Evolutionary conservation across 2,888 invertebrate species (phyloP), one percentile per base, ranked within the genome.

Genomic region (Apeira syringaria): DNA sequence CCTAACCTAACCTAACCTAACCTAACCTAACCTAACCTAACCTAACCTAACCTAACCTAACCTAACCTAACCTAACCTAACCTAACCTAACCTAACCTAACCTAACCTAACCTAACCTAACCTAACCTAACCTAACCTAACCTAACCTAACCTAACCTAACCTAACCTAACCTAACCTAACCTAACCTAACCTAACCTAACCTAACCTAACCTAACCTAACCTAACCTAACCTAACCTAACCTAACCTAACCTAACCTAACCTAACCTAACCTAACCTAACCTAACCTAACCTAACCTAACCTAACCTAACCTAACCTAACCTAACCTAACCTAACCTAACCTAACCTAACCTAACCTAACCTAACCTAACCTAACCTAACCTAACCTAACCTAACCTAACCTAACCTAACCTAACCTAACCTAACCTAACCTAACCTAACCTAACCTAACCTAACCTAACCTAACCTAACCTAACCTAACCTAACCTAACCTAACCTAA

Each of bases 401-500:
- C 27, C 27, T 27, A 27, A 27, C 27, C 27, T 27, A 27, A 27
- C 27, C 27, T 27, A 27, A 27, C 27, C 27, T 27, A 27, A 27
- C 27, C 27, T 27, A 27, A 27, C 27, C 27, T 12, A 27, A 27
- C 27, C 27, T 12, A 26, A 27, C 27, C 27, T 27, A 27, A 27
- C 27, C 27, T 27, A 27, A 27, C 27, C 27, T 27, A 27, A 27
- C 27, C 27, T 27, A 27, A 27, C 27, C 27, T 27, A 27, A 27
- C 48, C 51, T 42, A 39, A 36, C 27, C 27, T 27, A 27, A 27
- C 27, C 27, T 27, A 27, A 27, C 27, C 27, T 27, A 27, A 27
- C 12, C 27, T 27, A 13, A 28, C 27, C 27, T 28, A 28, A 28
- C 27, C 27, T 28, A 28, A 28, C 27, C 27, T 28, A 28, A 28